phyloP scores from a whole-genome alignment of 2,888 invertebrate genomes.

The Augiades crinisus region DNA sequence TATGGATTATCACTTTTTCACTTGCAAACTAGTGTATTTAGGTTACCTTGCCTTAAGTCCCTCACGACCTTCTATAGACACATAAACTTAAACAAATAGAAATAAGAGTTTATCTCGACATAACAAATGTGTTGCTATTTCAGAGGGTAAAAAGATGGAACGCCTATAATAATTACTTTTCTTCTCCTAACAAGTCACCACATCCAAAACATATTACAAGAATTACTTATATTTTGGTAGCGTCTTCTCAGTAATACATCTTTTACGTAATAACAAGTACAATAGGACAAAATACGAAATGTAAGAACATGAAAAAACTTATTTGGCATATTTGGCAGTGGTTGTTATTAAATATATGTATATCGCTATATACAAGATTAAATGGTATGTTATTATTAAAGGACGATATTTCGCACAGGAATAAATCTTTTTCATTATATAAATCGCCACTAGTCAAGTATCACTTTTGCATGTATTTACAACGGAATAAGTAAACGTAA shows the following conservation, averaged over 20 bases:
- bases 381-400: slow-evolving; percentile 62
- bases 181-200: background rate
- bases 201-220: slow-evolving; percentile 14
- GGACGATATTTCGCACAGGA: slow-evolving; percentile 59
- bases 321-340: slow-evolving; percentile 4
- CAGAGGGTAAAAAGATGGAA: too few relatives aligned
- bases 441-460: slow-evolving; percentile 67
- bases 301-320: slow-evolving; percentile 13
- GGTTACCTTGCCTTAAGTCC: too few relatives aligned
- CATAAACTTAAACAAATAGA: too few relatives aligned
- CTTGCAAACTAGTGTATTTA: too few relatives aligned
- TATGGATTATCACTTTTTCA: too few relatives aligned
- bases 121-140: too few relatives aligned
- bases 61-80: too few relatives aligned
- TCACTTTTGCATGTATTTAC: slow-evolving; percentile 57
- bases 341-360: slow-evolving; percentile 38
- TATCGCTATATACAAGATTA: slow-evolving; percentile 51
- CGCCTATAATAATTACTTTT: too few relatives aligned
- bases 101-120: too few relatives aligned
- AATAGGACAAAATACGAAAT: slow-evolving; percentile 10
- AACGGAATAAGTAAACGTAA: slow-evolving; percentile 60
- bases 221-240: slow-evolving; percentile 9
- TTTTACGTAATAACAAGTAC: slow-evolving; percentile 11
- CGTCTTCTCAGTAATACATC: slow-evolving; percentile 1
- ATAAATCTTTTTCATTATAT: slow-evolving; percentile 70